Evolutionary conservation across 2,888 invertebrate genomes (phyloP), one percentile per base, ranked within the genome.

Genomic region (Dione vanillae): DNA sequence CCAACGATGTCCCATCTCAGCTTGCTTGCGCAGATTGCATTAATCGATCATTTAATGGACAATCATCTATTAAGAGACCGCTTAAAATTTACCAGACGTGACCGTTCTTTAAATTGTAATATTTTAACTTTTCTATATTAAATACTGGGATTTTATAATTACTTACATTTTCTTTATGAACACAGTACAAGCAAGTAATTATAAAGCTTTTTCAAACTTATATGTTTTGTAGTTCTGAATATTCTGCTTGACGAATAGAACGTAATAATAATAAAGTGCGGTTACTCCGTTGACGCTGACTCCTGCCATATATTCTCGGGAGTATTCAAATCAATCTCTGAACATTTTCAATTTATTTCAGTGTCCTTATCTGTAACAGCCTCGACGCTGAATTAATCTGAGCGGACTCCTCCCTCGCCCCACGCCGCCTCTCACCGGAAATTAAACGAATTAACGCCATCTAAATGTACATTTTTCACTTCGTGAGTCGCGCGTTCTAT

Each of bases 331-430:
- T 93, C 93, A 93, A 94, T 94, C 93, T 90, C 86, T 86, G 90
- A 92, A 92, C 92, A 92, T 93, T 94, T 94, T 94, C 94, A 94
- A 94, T 94, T 93, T 94, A 94, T 93, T 93, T 93, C 91, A 90
- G 90, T 87, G 89, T 87, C 91, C 91, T 93, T 93, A 93, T 93
- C 93, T 90, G 89, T 87, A 90, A 90, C 90, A 87, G 91, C 85
- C 86, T 90, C 87, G 87, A 90, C 85, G 87, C 87, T 90, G 93
- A 92, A 93, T 93, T 93, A 93, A 93, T 93, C 93, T 92, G 91
- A 87, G 84, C 89, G 88, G 86, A 87, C 89, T 83, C 83, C 77
- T 83, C 78, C 69, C 76, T 72, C 75, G 78, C 79, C 82, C 81
- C 82, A 77, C 76, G 76, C 80, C 80, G 82, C 83, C 85, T 85